These are phyloP conservation scores for Pseudanteris insignis DNA, from an alignment of 2,888 invertebrate genomes.

Conservation along the genomic window DNA sequence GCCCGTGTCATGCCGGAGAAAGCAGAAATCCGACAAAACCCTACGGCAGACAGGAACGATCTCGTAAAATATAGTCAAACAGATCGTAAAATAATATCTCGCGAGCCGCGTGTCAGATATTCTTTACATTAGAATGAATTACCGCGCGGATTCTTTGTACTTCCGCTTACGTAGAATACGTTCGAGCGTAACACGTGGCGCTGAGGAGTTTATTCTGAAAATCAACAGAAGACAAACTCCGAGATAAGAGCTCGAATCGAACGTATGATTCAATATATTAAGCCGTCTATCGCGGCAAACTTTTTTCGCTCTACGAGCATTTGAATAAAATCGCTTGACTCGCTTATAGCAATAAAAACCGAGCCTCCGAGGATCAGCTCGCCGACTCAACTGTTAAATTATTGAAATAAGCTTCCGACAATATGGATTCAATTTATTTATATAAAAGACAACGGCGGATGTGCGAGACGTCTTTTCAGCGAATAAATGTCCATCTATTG, in stretches of 20 bases:
- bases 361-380: not conserved
- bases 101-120: slow-evolving; percentile 13
- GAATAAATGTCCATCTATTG: too few relatives aligned
- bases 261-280: slow-evolving; percentile 24
- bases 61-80: slow-evolving; percentile 31
- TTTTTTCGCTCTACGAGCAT: slow-evolving; percentile 2
- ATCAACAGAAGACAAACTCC: slow-evolving; percentile 23
- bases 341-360: not conserved
- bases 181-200: slow-evolving; percentile 19
- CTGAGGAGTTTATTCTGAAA: slow-evolving; percentile 13
- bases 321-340: slow-evolving; percentile 8
- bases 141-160: slow-evolving; percentile 13
- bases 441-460: too few relatives aligned
- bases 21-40: slow-evolving; percentile 32
- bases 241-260: slow-evolving; percentile 16
- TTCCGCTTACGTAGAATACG: slow-evolving; percentile 12
- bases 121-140: slow-evolving; percentile 27
- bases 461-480: too few relatives aligned
- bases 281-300: slow-evolving; percentile 10
- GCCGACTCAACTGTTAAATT: not conserved
- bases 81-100: slow-evolving; percentile 34
- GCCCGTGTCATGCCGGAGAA: too few relatives aligned
- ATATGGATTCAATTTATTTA: too few relatives aligned
- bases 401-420: not conserved
- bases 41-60: slow-evolving; percentile 34